phyloP scores from a whole-genome alignment of 2,797 vertebrate genomes.

The Gadopsis marmoratus region DNA sequence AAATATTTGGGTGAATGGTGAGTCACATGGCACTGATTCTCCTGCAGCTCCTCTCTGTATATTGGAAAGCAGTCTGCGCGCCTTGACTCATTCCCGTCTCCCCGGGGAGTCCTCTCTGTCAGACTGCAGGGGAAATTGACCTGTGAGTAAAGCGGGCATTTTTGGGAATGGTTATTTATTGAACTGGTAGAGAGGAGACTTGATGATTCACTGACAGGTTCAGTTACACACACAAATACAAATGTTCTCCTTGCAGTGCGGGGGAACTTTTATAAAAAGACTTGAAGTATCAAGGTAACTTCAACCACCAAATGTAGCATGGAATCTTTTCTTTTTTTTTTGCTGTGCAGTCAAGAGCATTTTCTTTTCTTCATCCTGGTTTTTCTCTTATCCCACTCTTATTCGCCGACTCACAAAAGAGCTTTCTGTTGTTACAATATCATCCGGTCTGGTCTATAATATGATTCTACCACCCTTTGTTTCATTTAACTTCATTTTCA shows the following conservation, averaged over 20 bases:
- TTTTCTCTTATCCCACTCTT: conserved; percentile 36
- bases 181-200: conserved; percentile 60
- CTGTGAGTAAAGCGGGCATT: conserved; percentile 73
- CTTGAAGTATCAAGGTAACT: conserved; percentile 35
- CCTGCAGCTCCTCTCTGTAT: conserved; percentile 44
- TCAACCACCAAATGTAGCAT: conserved; percentile 22
- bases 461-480: conserved; percentile 9
- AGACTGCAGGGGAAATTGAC: conserved; percentile 75
- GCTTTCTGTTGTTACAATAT: conserved; percentile 36
- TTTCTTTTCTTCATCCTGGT: conserved; percentile 27
- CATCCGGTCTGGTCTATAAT: conserved; percentile 27
- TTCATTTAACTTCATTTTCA: conserved; percentile 42
- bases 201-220: conserved; percentile 72
- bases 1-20: conserved; percentile 47
- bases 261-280: conserved; percentile 37
- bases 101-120: conserved; percentile 69
- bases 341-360: conserved; percentile 14
- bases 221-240: conserved; percentile 37
- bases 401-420: conserved; percentile 34
- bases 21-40: conserved; percentile 43
- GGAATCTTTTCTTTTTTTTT: conserved; percentile 20
- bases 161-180: conserved; percentile 76
- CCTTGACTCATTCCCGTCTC: conserved; percentile 73
- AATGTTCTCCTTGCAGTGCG: conserved; percentile 12
- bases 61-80: conserved; percentile 60